Conservation (phyloP, 1,140 invertebrate genomes). For the Coenobita brevimanus region DNA sequence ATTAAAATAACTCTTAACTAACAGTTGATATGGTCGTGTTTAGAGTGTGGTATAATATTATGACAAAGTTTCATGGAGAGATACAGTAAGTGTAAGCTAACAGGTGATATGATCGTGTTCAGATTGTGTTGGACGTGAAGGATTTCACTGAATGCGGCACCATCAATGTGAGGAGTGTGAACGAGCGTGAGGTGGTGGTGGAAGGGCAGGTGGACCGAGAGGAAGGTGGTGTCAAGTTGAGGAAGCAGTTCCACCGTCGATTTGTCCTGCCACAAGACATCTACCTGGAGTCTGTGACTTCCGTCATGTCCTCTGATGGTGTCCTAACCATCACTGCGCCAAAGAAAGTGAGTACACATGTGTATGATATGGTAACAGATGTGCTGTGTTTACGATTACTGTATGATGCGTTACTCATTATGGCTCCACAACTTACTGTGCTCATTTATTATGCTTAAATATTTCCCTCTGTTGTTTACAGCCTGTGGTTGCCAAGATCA, state of each 20-base stretch:
- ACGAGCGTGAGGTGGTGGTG: constrained; percentile 39
- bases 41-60: no score
- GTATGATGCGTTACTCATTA: no score
- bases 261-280: constrained; percentile 79
- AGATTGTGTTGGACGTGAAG: constrained; percentile 53
- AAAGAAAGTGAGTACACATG: no score
- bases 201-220: constrained; percentile 31
- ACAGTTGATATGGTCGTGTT: not conserved
- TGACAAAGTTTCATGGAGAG: no score
- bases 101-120: not conserved
- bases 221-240: constrained; percentile 17
- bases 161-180: constrained; percentile 32
- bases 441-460: not conserved
- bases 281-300: constrained; percentile 79
- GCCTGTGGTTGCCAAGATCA: not conserved
- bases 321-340: no score
- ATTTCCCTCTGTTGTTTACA: not conserved
- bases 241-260: constrained; percentile 83
- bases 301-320: no score
- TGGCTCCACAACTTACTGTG: no score
- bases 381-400: constrained; percentile 77
- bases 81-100: not conserved
- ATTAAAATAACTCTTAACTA: no score
- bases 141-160: constrained; percentile 39
- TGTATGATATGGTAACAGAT: constrained; percentile 81